phyloP scores from a whole-genome alignment of 2,113 vertebrate genomes.

The Holacanthus passer region DNA sequence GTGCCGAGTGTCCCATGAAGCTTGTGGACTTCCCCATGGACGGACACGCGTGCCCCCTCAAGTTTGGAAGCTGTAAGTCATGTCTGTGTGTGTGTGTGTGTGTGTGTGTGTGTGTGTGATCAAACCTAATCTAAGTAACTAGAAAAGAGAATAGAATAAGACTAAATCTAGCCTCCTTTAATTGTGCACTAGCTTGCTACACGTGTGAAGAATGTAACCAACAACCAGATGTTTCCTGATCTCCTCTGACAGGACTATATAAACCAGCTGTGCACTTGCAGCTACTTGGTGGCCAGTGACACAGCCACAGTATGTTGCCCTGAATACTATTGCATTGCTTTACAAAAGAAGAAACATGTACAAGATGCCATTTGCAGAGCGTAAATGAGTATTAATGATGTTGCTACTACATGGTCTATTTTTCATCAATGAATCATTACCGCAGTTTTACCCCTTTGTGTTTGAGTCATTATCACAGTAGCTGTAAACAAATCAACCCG shows the following conservation, averaged over 20 bases:
- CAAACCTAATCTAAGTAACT: not conserved
- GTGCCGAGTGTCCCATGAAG: conserved; percentile 98
- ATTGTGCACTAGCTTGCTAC: not conserved
- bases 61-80: conserved; percentile 99
- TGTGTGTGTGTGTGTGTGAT: not conserved
- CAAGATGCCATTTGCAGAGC: not conserved
- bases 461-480: not conserved
- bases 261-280: not conserved
- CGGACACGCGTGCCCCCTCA: conserved; percentile 97
- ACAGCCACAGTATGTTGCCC: not conserved
- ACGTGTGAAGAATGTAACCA: not conserved
- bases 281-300: not conserved
- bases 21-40: conserved; percentile 99
- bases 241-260: not conserved
- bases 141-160: not conserved
- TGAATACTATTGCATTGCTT: not conserved
- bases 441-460: not conserved
- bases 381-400: not conserved
- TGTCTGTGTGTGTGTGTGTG: not conserved
- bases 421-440: conserved; percentile 3
- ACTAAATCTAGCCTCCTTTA: not conserved
- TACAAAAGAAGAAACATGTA: not conserved
- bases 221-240: conserved; percentile 13
- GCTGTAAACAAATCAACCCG: conserved; percentile 23
- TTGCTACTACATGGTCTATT: not conserved